Percentiles rank a stretch among this genome's conserved stretches.
These are phyloP conservation scores for Lasiurus cinereus DNA, from an alignment of 2,113 vertebrate genomes.

Conservation along the genomic window DNA sequence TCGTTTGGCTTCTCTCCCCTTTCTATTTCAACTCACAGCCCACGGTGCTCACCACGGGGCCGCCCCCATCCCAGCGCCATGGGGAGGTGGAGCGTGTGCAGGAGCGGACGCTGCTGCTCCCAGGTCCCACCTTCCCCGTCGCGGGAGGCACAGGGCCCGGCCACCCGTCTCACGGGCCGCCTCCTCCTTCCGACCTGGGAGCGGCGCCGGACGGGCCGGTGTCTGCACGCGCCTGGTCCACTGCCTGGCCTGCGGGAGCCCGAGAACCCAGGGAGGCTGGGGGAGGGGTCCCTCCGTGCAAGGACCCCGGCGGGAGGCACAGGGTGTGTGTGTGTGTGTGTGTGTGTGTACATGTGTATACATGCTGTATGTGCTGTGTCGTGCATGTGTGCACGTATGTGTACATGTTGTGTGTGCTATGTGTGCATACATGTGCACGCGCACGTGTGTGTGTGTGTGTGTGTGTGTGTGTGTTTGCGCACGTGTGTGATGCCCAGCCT, in stretches of 20 bases:
- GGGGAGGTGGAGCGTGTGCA: constrained; percentile 16
- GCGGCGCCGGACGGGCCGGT: not conserved
- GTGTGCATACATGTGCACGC: no score
- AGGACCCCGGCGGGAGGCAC: no score
- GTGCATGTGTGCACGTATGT: no score
- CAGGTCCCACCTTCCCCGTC: not conserved
- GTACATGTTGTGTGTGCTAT: no score
- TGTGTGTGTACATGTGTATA: no score
- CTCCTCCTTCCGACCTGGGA: not conserved
- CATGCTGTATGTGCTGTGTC: no score
- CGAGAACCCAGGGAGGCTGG: not conserved
- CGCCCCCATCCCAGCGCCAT: not conserved
- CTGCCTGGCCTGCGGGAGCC: not conserved
- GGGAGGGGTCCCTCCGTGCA: no score
- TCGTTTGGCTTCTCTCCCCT: constrained; percentile 35
- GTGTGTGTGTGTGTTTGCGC: no score
- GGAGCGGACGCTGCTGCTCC: not conserved
- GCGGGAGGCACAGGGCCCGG: not conserved
- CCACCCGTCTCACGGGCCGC: not conserved
- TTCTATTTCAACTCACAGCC: constrained; percentile 62
- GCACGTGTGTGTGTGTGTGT: no score
- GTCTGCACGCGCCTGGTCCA: not conserved
- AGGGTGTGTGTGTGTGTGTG: no score
- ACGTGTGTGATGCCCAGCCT: no score
- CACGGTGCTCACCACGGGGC: not conserved